A percentile compares a stretch with the other conserved stretches of the same genome.
Conservation (phyloP, 2,888 invertebrate species). For the Drymonia ruficornis region DNA sequence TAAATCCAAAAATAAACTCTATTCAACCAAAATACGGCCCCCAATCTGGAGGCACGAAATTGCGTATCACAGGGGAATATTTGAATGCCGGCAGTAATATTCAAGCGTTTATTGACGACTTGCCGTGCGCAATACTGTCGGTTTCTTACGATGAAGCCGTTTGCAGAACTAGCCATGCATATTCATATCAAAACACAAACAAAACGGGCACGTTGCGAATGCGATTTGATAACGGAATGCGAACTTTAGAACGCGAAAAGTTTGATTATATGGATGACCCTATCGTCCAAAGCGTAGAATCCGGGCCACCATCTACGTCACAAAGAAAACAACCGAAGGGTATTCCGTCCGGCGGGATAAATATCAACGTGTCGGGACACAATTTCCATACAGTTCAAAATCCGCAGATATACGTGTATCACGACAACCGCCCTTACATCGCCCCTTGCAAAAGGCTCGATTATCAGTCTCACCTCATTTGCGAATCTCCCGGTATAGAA, state of each 20-base stretch:
- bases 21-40: conserved; percentile 96
- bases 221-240: conserved; percentile 93
- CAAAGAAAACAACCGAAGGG: conserved; percentile 92
- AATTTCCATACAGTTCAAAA: conserved; percentile 96
- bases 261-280: conserved; percentile 97
- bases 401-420: conserved; percentile 97
- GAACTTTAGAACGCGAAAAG: conserved; percentile 91
- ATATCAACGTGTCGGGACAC: conserved; percentile 94
- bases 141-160: conserved; percentile 92
- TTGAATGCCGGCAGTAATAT: conserved; percentile 98
- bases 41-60: conserved; percentile 96
- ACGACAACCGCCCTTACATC: conserved; percentile 91
- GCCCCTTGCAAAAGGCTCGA: conserved; percentile 87
- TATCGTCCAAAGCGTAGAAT: conserved; percentile 92
- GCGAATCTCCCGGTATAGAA: conserved; percentile 94
- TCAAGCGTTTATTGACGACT: conserved; percentile 93
- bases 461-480: conserved; percentile 93
- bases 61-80: conserved; percentile 95
- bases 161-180: conserved; percentile 92
- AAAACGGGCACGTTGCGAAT: conserved; percentile 90
- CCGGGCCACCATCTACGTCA: conserved; percentile 86
- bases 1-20: conserved; percentile 94
- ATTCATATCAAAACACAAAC: conserved; percentile 64
- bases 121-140: conserved; percentile 92
- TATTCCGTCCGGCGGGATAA: conserved; percentile 96